A percentile compares a stretch with the other conserved stretches of the same genome.
Conservation (phyloP, 1,140 invertebrate species). For the Caenorhabditis briggsae region DNA sequence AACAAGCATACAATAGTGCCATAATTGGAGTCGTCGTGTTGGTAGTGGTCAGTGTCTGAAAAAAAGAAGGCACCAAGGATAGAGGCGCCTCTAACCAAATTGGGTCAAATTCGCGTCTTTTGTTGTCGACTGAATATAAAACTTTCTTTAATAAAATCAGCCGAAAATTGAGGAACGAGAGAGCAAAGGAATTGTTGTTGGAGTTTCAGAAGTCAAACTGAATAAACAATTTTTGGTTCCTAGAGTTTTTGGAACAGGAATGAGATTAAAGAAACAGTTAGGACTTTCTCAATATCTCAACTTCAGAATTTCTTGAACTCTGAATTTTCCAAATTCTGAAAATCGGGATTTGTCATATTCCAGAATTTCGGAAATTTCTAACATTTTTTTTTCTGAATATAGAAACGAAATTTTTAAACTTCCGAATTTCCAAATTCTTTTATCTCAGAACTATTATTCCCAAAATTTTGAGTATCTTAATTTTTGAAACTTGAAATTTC, state of each 20-base stretch:
- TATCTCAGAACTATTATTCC: too few relatives aligned
- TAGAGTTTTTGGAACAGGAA: too few relatives aligned
- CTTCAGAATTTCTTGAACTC: too few relatives aligned
- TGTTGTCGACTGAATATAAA: constrained; percentile 17
- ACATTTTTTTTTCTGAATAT: constrained; percentile 1
- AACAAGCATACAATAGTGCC: constrained; percentile 44
- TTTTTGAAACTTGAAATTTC: too few relatives aligned
- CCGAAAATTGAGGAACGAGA: not conserved
- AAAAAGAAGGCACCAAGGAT: not conserved
- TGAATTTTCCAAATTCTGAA: too few relatives aligned
- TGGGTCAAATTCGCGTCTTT: constrained; percentile 13
- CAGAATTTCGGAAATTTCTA: too few relatives aligned
- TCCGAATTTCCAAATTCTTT: too few relatives aligned
- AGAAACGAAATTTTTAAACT: not conserved
- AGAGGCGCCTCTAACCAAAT: constrained; percentile 11
- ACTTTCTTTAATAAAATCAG: constrained; percentile 23
- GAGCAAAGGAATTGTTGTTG: not conserved
- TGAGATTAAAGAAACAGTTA: too few relatives aligned
- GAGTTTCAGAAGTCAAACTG: not conserved
- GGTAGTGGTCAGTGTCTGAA: not conserved
- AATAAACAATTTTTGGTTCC: not conserved
- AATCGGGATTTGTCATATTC: too few relatives aligned
- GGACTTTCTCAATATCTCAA: too few relatives aligned
- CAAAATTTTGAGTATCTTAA: too few relatives aligned
- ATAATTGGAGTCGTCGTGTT: constrained; percentile 27